phyloP scores from a whole-genome alignment of 2,113 vertebrate genomes.

The Lampris incognitus region DNA sequence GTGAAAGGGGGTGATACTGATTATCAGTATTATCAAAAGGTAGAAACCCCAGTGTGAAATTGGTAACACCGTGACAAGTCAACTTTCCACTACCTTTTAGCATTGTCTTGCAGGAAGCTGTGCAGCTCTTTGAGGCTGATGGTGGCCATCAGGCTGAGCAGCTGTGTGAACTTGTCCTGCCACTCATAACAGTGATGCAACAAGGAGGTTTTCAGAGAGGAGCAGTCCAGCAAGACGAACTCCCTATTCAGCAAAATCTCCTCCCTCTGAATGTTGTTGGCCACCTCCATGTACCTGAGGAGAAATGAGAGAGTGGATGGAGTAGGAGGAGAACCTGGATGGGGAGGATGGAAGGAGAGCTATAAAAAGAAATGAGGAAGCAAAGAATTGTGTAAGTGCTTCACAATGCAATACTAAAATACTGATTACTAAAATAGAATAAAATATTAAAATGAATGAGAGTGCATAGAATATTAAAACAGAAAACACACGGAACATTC shows the following conservation, averaged over 20 bases:
- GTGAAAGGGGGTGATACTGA: no score
- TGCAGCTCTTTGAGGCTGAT: slow-evolving; percentile 78
- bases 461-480: no score
- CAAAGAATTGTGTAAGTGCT: no score
- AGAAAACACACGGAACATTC: no score
- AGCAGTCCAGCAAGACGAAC: slow-evolving; percentile 85
- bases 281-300: slow-evolving; percentile 84
- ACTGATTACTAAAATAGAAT: no score
- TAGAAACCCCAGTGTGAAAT: no score
- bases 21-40: no score
- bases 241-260: slow-evolving; percentile 83
- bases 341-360: no score
- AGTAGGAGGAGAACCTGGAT: background rate
- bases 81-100: slow-evolving; percentile 60
- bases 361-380: no score
- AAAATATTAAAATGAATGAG: no score
- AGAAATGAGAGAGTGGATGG: background rate
- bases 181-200: slow-evolving; percentile 86
- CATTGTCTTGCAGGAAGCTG: slow-evolving; percentile 75
- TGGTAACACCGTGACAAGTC: no score
- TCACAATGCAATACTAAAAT: no score
- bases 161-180: slow-evolving; percentile 85
- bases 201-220: slow-evolving; percentile 80
- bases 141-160: slow-evolving; percentile 83
- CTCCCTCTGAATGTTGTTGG: slow-evolving; percentile 87